Evolutionary conservation across 2,113 vertebrate genomes (phyloP).

Genomic region (Psilopsiagon aurifrons): DNA sequence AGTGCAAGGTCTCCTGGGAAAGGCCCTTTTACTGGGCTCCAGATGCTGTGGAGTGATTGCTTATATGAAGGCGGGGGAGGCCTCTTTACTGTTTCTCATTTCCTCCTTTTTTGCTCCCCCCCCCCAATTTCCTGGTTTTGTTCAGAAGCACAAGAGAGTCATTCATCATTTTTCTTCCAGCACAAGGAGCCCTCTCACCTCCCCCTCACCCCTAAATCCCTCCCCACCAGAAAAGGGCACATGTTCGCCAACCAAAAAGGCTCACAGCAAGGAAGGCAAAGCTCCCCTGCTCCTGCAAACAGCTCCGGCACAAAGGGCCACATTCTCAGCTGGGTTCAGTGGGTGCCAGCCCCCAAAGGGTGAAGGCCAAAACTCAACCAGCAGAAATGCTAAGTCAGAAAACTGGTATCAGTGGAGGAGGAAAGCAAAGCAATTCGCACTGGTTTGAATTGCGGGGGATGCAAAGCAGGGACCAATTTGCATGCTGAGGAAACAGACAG

Average conservation of each 20-base stretch:
- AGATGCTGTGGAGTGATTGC: slow-evolving; percentile 60
- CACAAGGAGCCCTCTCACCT: slow-evolving; percentile 66
- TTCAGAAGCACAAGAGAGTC: slow-evolving; percentile 68
- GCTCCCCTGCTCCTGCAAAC: slow-evolving; percentile 23
- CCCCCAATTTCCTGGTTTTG: slow-evolving; percentile 66
- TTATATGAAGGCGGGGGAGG: slow-evolving; percentile 56
- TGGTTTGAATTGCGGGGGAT: neutral
- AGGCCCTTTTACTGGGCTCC: slow-evolving; percentile 48
- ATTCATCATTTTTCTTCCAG: slow-evolving; percentile 69
- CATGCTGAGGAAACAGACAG: slow-evolving; percentile 20
- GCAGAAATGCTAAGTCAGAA: slow-evolving; percentile 51
- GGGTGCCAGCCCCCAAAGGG: slow-evolving; percentile 39
- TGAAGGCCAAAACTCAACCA: slow-evolving; percentile 35
- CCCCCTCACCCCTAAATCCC: slow-evolving; percentile 63
- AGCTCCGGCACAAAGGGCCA: slow-evolving; percentile 27
- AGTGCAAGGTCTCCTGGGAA: slow-evolving; percentile 53
- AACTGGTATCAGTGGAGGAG: neutral
- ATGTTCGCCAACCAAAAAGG: slow-evolving; percentile 46
- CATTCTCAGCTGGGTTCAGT: slow-evolving; percentile 54
- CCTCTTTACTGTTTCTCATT: slow-evolving; percentile 68
- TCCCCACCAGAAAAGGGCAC: slow-evolving; percentile 60
- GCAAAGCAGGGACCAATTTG: slow-evolving; percentile 35
- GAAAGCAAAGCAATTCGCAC: neutral
- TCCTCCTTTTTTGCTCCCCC: slow-evolving; percentile 45
- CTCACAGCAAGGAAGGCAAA: slow-evolving; percentile 54